Base-by-base conservation (phyloP, 2,113 vertebrate genomes). In the Brachyistius frenatus region DNA sequence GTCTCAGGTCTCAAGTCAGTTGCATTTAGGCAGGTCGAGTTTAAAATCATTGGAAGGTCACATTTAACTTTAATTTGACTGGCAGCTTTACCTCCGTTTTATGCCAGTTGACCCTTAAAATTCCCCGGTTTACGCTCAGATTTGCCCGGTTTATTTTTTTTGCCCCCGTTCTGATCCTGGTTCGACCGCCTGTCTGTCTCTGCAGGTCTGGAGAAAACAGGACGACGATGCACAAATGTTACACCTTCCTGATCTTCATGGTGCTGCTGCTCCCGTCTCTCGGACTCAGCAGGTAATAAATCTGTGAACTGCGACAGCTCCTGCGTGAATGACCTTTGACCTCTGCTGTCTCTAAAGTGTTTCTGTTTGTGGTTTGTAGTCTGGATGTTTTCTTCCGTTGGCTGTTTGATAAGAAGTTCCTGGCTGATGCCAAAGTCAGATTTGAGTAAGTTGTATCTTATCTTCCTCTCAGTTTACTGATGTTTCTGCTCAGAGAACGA, bases 171-270 rank as follows among this genome's bases (percentile, higher is more conserved):
- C 5, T 56, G 46, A 55, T 4, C 39, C 14, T 61, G 47, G 16
- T n/a, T 2, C 39, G 31, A 35, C 5, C 44, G 23, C 23, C 23
- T 23, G 23, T 23, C 30, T 65, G 15, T 72, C 7, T 60, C 31
- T 79, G n/a, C 92, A 97, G 97, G 88, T 99, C 98, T 7, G 98
- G 97, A 67, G 98, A 99, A 85, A 99, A 99, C 88, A 94, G 98
- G 89, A 99, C 97, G 0, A 99, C 97, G 1, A 99, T 99, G 98
- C 98, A 98, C 86, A 99, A 99, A 61, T 99, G 98, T 77, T 99
- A 99, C 92, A 99, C 97, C 23, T 99, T 99, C 91, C 96, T 99
- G 86, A 97, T 99, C 93, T 98, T 99, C 87, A 99, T 99, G 98
- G 98, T 99, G 32, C 93, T 99, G 83, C 93, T 99, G 61, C 93